Evolutionary conservation across 2,797 vertebrate species (phyloP).

Genomic region (Clarias fuscus): DNA sequence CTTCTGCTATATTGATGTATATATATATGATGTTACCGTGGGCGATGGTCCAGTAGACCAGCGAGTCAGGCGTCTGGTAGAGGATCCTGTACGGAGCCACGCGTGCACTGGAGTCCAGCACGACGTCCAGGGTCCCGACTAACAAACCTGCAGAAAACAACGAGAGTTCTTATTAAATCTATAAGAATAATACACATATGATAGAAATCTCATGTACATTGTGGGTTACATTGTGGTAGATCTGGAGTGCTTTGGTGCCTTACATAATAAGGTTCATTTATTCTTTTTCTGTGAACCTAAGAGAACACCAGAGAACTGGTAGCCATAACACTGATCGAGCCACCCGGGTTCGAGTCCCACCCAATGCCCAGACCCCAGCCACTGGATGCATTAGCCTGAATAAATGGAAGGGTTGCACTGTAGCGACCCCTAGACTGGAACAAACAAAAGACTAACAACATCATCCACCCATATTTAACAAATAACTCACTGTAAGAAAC

Average conservation of each 20-base stretch:
- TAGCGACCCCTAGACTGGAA: too few relatives aligned
- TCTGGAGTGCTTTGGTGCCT: not conserved
- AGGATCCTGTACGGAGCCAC: conserved; percentile 95
- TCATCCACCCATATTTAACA: not conserved
- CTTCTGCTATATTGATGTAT: too few relatives aligned
- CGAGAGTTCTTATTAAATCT: not conserved
- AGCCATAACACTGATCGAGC: not conserved
- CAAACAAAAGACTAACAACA: not conserved
- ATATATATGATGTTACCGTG: conserved; percentile 89
- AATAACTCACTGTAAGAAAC: not conserved
- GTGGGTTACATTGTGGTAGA: not conserved
- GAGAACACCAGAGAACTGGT: too few relatives aligned
- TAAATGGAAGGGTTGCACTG: too few relatives aligned
- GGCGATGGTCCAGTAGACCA: conserved; percentile 93
- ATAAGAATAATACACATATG: not conserved
- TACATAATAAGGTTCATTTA: not conserved
- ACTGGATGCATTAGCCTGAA: too few relatives aligned
- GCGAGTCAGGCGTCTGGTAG: conserved; percentile 94
- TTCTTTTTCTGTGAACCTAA: not conserved
- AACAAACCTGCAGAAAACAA: conserved; percentile 80
- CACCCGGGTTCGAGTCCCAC: too few relatives aligned
- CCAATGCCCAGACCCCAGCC: too few relatives aligned
- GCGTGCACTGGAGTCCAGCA: conserved; percentile 95
- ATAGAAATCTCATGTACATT: not conserved
- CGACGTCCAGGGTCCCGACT: conserved; percentile 95